phyloP scores from a whole-genome alignment of 2,113 vertebrate species.

The Oenanthe melanoleuca region DNA sequence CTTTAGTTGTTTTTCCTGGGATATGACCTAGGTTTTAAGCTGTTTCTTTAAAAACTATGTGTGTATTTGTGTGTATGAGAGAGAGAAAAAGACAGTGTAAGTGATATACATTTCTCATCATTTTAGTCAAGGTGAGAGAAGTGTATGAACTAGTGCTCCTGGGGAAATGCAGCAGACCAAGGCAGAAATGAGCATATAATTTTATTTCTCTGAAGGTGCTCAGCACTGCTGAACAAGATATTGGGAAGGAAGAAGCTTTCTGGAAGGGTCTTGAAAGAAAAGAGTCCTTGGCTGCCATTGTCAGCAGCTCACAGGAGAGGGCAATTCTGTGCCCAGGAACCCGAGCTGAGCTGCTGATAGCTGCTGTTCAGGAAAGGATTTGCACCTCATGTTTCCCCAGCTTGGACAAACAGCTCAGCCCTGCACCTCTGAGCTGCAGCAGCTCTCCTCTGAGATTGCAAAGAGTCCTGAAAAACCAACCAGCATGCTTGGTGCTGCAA shows the following conservation, averaged over 20 bases:
- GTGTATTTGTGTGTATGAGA: background rate
- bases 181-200: conserved; percentile 35
- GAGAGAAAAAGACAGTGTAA: background rate
- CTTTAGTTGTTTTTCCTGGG: conserved; percentile 10
- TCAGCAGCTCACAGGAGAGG: background rate
- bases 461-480: background rate
- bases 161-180: conserved; percentile 3
- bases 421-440: background rate
- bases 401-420: background rate
- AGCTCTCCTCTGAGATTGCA: background rate
- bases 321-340: background rate
- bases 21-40: conserved; percentile 28
- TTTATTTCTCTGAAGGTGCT: conserved; percentile 14
- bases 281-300: background rate
- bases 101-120: conserved; percentile 30
- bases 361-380: background rate
- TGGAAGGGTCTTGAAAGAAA: conserved; percentile 9
- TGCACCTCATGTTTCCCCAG: background rate
- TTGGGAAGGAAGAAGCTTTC: background rate
- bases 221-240: conserved; percentile 2
- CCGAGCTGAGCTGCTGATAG: background rate
- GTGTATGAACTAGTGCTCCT: conserved; percentile 28
- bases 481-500: rapidly evolving
- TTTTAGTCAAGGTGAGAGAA: conserved; percentile 35
- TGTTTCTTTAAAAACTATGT: background rate